These are phyloP conservation scores for Spodoptera frugiperda DNA, from an alignment of 1,140 invertebrate species.

Conservation along the genomic window DNA sequence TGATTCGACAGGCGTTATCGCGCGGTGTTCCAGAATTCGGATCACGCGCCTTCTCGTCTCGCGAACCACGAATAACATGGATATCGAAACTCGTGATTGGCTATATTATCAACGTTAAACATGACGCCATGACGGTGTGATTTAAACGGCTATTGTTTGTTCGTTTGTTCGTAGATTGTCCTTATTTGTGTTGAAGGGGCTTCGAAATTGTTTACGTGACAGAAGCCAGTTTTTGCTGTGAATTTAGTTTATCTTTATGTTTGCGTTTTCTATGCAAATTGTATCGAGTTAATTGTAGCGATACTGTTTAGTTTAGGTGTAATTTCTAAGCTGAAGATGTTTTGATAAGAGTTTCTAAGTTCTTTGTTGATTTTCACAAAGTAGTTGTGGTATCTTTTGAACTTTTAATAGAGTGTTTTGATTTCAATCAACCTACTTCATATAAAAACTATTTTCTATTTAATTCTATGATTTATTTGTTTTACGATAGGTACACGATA, in stretches of 20 bases:
- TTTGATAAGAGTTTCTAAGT: background rate
- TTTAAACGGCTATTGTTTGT: constrained; percentile 52
- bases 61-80: constrained; percentile 58
- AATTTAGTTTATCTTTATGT: constrained; percentile 22
- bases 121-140: constrained; percentile 54
- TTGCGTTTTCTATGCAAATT: constrained; percentile 20
- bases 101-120: constrained; percentile 67
- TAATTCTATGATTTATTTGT: too few relatives aligned
- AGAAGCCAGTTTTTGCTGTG: constrained; percentile 26
- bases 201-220: constrained; percentile 25
- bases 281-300: background rate
- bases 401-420: too few relatives aligned
- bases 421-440: too few relatives aligned
- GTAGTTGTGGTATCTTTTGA: too few relatives aligned
- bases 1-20: constrained; percentile 65
- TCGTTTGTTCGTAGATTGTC: constrained; percentile 34
- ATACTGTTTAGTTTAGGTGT: background rate
- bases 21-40: constrained; percentile 48
- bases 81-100: constrained; percentile 69
- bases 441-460: too few relatives aligned
- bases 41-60: constrained; percentile 60
- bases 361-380: background rate
- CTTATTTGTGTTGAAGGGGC: constrained; percentile 28
- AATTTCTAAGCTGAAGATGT: background rate
- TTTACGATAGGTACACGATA: too few relatives aligned